These are phyloP conservation scores for Morbakka virulenta DNA, from an alignment of 30 jellyfish, hydroid and myxozoan genomes.

Conservation along the genomic window DNA sequence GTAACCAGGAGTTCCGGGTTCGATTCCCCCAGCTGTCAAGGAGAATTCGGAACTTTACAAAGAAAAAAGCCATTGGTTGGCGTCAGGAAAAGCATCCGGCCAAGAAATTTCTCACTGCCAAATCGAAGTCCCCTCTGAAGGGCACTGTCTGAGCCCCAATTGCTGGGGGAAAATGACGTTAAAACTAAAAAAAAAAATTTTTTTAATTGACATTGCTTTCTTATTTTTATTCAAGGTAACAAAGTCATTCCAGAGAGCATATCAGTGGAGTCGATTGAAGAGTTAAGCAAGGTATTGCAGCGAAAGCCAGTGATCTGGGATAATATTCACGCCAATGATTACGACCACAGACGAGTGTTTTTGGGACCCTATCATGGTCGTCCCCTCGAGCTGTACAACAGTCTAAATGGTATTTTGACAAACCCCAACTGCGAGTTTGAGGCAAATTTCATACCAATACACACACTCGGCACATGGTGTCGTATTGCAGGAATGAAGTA, in stretches of 20 bases:
- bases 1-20: too few species aligned
- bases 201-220: background rate
- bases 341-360: slow-evolving; percentile 93
- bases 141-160: too few species aligned
- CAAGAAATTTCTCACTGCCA: too few species aligned
- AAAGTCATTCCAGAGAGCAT: slow-evolving; percentile 80
- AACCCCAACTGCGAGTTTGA: slow-evolving; percentile 99
- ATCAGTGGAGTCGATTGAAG: slow-evolving; percentile 58
- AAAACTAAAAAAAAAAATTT: too few species aligned
- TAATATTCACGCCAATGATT: slow-evolving; percentile 98
- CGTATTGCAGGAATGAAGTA: slow-evolving; percentile 45
- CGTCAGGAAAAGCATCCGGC: too few species aligned
- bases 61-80: too few species aligned
- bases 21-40: too few species aligned
- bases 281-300: slow-evolving; percentile 65
- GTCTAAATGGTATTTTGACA: slow-evolving; percentile 73
- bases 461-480: slow-evolving; percentile 86
- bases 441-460: slow-evolving; percentile 79
- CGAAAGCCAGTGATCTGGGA: slow-evolving; percentile 98
- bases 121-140: too few species aligned
- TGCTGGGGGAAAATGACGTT: too few species aligned
- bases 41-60: too few species aligned
- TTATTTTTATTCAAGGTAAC: slow-evolving; percentile 50
- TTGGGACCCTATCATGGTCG: slow-evolving; percentile 98
- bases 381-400: slow-evolving; percentile 71